A percentile compares a stretch with the other conserved stretches of the same genome.
phyloP scores from a whole-genome alignment of 2,797 vertebrate species.

The Brachymystax lenok region DNA sequence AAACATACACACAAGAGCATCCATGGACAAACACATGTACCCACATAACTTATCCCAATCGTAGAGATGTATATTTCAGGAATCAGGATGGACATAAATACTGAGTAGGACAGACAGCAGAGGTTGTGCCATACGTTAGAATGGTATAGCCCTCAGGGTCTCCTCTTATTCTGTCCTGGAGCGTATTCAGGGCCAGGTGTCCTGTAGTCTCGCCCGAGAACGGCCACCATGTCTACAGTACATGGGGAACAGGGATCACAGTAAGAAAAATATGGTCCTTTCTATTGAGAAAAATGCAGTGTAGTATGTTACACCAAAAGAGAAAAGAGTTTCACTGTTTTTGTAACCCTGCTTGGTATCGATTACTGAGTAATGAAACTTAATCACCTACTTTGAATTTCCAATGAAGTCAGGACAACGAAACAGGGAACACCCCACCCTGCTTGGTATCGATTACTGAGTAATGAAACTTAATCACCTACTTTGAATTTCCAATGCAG shows the following conservation, averaged over 20 bases:
- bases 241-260: slow-evolving; percentile 37
- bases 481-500: background rate
- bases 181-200: slow-evolving; percentile 74
- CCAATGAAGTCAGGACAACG: background rate
- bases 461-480: background rate
- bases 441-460: background rate
- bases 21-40: background rate
- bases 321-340: background rate
- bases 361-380: background rate
- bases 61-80: background rate
- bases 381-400: background rate
- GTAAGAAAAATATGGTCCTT: background rate
- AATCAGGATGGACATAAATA: background rate
- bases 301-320: background rate
- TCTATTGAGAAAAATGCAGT: background rate
- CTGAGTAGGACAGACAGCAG: background rate
- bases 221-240: slow-evolving; percentile 92
- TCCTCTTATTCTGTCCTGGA: slow-evolving; percentile 86
- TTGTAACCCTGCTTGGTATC: background rate
- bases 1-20: background rate
- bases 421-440: no score
- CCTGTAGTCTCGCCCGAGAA: slow-evolving; percentile 95
- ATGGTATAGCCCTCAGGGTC: slow-evolving; percentile 87
- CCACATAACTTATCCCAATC: background rate
- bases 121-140: slow-evolving; percentile 78